Base-by-base conservation (phyloP, 2,113 vertebrate genomes). In the Aplodontia rufa region DNA sequence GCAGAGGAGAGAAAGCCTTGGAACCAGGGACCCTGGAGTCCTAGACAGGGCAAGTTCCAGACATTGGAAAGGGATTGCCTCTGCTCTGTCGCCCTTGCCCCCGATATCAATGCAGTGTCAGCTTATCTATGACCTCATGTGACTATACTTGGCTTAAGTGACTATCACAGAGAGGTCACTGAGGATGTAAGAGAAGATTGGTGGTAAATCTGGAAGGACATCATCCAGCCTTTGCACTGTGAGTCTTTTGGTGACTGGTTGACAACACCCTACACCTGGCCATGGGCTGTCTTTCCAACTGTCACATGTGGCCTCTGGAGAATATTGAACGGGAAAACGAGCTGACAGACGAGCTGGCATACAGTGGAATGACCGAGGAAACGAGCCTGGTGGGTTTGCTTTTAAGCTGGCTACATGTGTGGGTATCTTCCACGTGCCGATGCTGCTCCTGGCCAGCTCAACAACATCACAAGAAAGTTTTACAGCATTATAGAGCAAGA, bases 391-490 rank as follows among this genome's bases (percentile, higher is more conserved):
- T 1, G 19, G 12, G 55, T 64, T 42, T 76, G 16, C 64, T 71
- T 87, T 90, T 28, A 75, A 60, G 47, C 8, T 7, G 30, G 42
- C 28, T 37, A 8, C 19, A 26, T 42, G 1, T 16, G 68, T 16
- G 13, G 11, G 14, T 2, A 28, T 40, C 8, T 58, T 24, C 22
- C 10, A 1, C 5, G 17, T 20, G 47, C 14, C n/a, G 42, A 1
- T 6, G 0, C 19, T 17, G 37, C 22, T 58, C 42, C 64, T 10
- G 6, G 55, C 62, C 22, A 10, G 84, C 71, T 58, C 49, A 40
- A 28, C 22, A 8, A 20, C 49, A 19, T 28, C n/a, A n/a, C n/a
- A 47, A 62, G 72, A 3, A 16, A 55, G 8, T 42, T 68, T 91
- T n/a, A 66, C 28, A 1, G 55, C 14, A 19, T 64, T 53, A 76